A percentile compares a stretch with the other conserved stretches of the same genome.
phyloP scores from a whole-genome alignment of 2,113 vertebrate species.

The Synodontis membranacea region DNA sequence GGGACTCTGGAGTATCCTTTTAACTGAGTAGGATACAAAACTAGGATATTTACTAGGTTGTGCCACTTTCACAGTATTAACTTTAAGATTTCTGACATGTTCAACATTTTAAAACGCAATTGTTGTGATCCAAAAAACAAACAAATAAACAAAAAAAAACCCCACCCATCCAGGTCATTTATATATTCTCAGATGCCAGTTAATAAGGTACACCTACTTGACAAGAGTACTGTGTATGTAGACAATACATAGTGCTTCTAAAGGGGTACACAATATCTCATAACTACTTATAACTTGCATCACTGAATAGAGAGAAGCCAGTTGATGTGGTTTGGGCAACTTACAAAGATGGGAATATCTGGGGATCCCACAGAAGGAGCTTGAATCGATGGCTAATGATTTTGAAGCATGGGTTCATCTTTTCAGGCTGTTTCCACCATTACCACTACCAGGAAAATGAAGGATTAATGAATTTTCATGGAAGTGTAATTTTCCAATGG shows the following conservation, averaged over 20 bases:
- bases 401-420: not conserved
- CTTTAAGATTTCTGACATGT: not conserved
- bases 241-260: not conserved
- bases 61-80: not conserved
- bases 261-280: not conserved
- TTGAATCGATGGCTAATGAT: not conserved
- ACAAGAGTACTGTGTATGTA: not conserved
- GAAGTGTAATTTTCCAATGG: not conserved
- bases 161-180: not conserved
- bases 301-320: not conserved
- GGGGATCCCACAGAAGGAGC: not conserved
- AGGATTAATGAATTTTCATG: slow-evolving; percentile 9
- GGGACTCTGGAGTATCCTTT: not conserved
- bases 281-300: not conserved
- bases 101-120: not conserved
- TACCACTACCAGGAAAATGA: not conserved
- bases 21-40: not conserved
- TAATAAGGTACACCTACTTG: not conserved
- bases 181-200: not conserved
- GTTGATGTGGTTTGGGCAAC: not conserved
- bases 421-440: not conserved
- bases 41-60: not conserved
- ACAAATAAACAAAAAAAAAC: no score
- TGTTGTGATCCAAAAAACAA: not conserved
- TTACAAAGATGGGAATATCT: not conserved